phyloP scores from a whole-genome alignment of 2,113 vertebrate species.

The Oryctolagus cuniculus region mOryCun1.1 NC_091438.1:27892001-27892500 shows the following conservation, averaged over 20 bases:
- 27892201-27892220: conserved; percentile 64
- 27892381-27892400: conserved; percentile 88
- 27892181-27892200: conserved; percentile 66
- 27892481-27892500: conserved; percentile 88
- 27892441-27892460: conserved; percentile 88
- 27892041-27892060: conserved; percentile 59
- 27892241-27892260: conserved; percentile 71
- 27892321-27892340: conserved; percentile 83
- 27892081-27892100: conserved; percentile 52
- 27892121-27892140: conserved; percentile 76
- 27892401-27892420: conserved; percentile 88
- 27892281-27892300: conserved; percentile 82
- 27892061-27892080: conserved; percentile 52
- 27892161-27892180: conserved; percentile 81
- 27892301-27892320: conserved; percentile 84
- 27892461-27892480: conserved; percentile 88
- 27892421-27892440: conserved; percentile 84
- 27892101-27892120: conserved; percentile 55
- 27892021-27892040: neutral
- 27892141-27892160: conserved; percentile 70
- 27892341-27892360: conserved; percentile 82
- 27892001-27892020: conserved; percentile 17
- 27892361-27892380: conserved; percentile 86
- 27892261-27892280: conserved; percentile 80
- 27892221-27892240: conserved; percentile 80